Conservation (phyloP, 2,888 invertebrate genomes). For the Nasonovia ribisnigri region DNA sequence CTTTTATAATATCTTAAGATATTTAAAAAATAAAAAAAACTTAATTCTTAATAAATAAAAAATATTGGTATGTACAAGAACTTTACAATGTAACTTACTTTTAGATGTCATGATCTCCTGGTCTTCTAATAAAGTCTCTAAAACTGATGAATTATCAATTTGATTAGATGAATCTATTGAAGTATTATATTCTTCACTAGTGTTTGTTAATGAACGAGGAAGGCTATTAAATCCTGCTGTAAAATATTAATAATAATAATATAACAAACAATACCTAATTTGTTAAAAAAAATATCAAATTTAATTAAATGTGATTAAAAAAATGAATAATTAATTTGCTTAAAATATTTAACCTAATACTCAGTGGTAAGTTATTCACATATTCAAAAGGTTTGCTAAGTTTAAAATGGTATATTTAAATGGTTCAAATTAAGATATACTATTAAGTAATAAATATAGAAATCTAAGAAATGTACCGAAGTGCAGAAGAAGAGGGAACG, state of each 20-base stretch:
- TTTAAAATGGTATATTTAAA: background rate
- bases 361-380: background rate
- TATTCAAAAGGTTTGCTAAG: background rate
- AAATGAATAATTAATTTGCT: background rate
- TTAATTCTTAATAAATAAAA: conserved; percentile 7
- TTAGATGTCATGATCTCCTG: conserved; percentile 50
- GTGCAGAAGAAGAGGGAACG: background rate
- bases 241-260: conserved; percentile 23
- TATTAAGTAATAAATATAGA: background rate
- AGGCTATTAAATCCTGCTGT: conserved; percentile 50
- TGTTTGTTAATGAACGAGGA: conserved; percentile 49
- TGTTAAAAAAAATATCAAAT: background rate
- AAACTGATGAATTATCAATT: conserved; percentile 52
- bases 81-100: conserved; percentile 46
- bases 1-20: conserved; percentile 4
- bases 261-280: background rate
- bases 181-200: conserved; percentile 51
- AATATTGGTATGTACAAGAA: background rate
- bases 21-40: background rate
- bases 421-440: background rate
- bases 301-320: background rate
- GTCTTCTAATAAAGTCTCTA: conserved; percentile 55
- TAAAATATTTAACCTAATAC: background rate
- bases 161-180: conserved; percentile 51
- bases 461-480: background rate